Conservation (phyloP, 2,113 vertebrate genomes). For the Eurypyga helias region DNA sequence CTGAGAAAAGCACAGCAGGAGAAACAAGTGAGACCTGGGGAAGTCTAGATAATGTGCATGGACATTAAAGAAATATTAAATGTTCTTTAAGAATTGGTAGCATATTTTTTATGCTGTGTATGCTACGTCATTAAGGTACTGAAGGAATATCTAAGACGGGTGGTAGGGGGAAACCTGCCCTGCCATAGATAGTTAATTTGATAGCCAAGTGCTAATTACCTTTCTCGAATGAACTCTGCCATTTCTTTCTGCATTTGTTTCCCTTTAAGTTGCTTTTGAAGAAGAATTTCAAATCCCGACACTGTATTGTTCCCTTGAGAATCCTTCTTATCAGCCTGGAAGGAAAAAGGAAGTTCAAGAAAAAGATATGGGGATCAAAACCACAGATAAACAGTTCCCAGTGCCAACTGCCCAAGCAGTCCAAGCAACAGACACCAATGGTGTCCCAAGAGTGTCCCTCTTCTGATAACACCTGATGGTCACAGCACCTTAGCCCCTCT, state of each 20-base stretch:
- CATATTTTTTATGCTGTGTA: background rate
- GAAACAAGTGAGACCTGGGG: background rate
- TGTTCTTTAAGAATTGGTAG: background rate
- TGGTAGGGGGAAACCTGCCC: too few relatives aligned
- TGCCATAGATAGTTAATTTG: background rate
- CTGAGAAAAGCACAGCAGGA: background rate
- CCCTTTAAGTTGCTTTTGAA: slow-evolving; percentile 97
- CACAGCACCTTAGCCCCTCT: background rate
- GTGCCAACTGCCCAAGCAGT: background rate
- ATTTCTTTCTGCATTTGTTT: slow-evolving; percentile 99
- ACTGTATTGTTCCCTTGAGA: slow-evolving; percentile 87
- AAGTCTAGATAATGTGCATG: background rate
- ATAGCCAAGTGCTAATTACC: slow-evolving; percentile 75
- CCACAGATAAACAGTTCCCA: background rate
- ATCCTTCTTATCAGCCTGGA: slow-evolving; percentile 93
- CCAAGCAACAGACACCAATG: background rate
- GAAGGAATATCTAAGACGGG: background rate
- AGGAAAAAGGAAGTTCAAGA: slow-evolving; percentile 23
- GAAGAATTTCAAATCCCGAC: slow-evolving; percentile 93
- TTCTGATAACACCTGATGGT: background rate
- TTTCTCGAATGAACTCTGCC: slow-evolving; percentile 96
- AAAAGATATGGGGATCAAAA: background rate
- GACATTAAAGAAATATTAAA: background rate
- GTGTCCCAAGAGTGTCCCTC: background rate
- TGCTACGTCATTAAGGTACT: background rate